Conservation (phyloP, 2,113 vertebrate genomes). For the Sturnus vulgaris region DNA sequence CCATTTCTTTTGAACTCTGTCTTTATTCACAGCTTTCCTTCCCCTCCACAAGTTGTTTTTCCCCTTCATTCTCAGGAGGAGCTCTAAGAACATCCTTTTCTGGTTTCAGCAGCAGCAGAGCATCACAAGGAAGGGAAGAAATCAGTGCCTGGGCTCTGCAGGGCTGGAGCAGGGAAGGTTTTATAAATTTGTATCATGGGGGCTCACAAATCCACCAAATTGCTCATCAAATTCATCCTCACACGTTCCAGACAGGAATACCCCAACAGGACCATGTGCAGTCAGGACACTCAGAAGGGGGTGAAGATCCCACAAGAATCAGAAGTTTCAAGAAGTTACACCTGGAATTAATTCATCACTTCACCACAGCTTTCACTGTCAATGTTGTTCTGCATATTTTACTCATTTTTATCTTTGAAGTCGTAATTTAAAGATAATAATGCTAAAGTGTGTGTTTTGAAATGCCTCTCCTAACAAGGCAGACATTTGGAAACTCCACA, state of each 20-base stretch:
- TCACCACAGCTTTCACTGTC: background rate
- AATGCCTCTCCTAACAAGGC: background rate
- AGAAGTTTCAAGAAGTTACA: background rate
- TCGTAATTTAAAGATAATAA: background rate
- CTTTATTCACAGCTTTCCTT: background rate
- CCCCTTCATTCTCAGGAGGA: background rate
- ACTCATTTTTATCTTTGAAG: background rate
- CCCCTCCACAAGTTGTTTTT: background rate
- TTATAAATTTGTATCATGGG: accelerated
- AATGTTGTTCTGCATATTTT: background rate
- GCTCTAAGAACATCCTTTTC: background rate
- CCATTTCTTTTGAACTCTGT: background rate
- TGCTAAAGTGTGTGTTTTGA: background rate
- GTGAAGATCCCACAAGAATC: background rate
- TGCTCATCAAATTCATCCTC: background rate
- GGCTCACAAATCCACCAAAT: too few species aligned
- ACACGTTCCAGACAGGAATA: accelerated
- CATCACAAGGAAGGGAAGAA: accelerated
- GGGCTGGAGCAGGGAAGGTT: background rate
- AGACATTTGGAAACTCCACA: background rate
- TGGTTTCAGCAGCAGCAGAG: background rate
- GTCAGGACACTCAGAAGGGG: background rate
- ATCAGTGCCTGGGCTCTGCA: background rate
- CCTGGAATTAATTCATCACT: background rate
- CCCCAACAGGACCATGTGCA: too few species aligned